These are phyloP conservation scores for Turritopsis rubra DNA, from an alignment of 30 jellyfish, hydroid and myxozoan species.

Conservation along the genomic window DNA sequence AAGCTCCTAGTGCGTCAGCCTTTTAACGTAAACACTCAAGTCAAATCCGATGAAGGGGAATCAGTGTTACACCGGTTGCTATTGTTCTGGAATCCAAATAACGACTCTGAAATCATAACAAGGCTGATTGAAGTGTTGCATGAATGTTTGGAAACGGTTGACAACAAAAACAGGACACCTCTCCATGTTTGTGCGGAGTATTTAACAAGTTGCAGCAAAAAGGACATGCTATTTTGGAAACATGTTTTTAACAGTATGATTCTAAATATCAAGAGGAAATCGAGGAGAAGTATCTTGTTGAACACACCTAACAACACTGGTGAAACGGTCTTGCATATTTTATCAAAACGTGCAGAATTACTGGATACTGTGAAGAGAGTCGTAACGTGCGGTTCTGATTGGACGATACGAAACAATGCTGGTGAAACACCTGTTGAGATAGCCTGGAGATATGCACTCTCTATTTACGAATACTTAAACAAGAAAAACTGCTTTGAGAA, in stretches of 20 bases:
- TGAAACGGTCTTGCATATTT: constrained; percentile 21
- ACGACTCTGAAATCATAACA: not conserved
- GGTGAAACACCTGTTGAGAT: constrained; percentile 13
- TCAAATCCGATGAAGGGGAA: constrained; percentile 42
- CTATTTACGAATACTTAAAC: constrained; percentile 4
- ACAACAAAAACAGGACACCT: constrained; percentile 73
- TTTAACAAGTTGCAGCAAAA: constrained; percentile 7
- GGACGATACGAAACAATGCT: not conserved
- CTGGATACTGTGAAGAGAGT: constrained; percentile 1
- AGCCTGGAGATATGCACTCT: constrained; percentile 13
- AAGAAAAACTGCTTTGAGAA: not conserved
- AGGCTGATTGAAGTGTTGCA: constrained; percentile 35
- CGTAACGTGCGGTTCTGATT: constrained; percentile 4
- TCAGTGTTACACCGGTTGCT: constrained; percentile 52
- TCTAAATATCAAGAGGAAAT: constrained; percentile 21
- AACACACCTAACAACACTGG: constrained; percentile 33
- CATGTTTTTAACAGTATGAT: constrained; percentile 33
- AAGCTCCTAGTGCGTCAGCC: constrained; percentile 29
- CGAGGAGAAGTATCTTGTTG: constrained; percentile 1
- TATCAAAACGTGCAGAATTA: constrained; percentile 8
- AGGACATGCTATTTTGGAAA: constrained; percentile 9
- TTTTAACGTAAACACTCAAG: constrained; percentile 32
- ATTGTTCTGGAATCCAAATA: not conserved
- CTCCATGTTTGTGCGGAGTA: constrained; percentile 64
- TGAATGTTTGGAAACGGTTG: constrained; percentile 39